These are phyloP conservation scores for Hydrocynus forskahlii DNA, from an alignment of 2,797 vertebrate species.

Conservation along the genomic window DNA sequence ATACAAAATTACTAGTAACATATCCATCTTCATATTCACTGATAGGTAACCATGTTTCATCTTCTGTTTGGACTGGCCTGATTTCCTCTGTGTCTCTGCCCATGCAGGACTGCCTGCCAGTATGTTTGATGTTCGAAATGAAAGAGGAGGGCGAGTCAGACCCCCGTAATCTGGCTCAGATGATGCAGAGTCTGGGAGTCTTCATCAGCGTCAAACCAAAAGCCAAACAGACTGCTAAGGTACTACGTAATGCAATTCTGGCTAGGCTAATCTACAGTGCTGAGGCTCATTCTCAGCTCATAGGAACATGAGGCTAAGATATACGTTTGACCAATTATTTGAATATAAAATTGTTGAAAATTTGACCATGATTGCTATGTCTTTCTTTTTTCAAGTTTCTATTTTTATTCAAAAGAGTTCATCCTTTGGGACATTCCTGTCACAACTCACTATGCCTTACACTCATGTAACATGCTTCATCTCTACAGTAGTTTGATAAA, in stretches of 20 bases:
- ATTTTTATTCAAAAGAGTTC: neutral
- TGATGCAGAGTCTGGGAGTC: conserved; percentile 82
- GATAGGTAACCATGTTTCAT: neutral
- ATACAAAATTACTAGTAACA: too few species aligned
- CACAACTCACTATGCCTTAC: too few species aligned
- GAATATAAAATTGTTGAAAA: too few species aligned
- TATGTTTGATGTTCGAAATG: conserved; percentile 85
- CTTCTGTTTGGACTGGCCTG: neutral
- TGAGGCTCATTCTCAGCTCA: too few species aligned
- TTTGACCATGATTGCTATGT: neutral
- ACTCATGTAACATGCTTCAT: too few species aligned
- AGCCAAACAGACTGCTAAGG: conserved; percentile 82
- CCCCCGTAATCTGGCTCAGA: conserved; percentile 75
- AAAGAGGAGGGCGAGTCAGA: conserved; percentile 78
- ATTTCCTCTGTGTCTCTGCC: conserved; percentile 25
- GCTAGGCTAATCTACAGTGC: neutral
- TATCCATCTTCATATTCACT: too few species aligned
- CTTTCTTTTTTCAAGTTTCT: neutral
- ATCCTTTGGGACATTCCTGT: neutral
- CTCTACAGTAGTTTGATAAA: conserved; percentile 6
- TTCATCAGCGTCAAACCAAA: conserved; percentile 84
- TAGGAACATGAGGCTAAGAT: neutral
- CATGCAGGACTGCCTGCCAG: conserved; percentile 78
- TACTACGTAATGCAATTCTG: conserved; percentile 51
- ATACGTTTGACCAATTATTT: neutral